These are phyloP conservation scores for Exocentrus adspersus DNA, from an alignment of 2,888 invertebrate genomes.

Conservation along the genomic window DNA sequence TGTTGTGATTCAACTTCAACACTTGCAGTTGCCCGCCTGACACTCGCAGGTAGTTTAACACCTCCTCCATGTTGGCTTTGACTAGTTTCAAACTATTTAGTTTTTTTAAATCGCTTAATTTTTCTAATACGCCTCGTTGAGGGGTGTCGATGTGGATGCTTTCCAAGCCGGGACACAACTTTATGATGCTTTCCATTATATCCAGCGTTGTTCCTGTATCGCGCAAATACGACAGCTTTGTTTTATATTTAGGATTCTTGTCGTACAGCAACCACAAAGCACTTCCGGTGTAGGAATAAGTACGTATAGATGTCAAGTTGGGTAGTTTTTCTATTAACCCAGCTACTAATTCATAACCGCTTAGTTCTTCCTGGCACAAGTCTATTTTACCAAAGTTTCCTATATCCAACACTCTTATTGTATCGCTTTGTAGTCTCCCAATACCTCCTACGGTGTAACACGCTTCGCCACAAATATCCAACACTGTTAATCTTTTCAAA, in stretches of 20 bases:
- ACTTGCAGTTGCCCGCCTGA: conserved; percentile 55
- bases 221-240: conserved; percentile 75
- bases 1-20: conserved; percentile 55
- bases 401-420: conserved; percentile 68
- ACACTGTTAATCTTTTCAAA: conserved; percentile 68
- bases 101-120: conserved; percentile 65
- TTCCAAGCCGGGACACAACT: conserved; percentile 71
- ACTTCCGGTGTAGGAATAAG: conserved; percentile 76
- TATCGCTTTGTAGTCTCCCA: conserved; percentile 67
- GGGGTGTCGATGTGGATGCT: conserved; percentile 71
- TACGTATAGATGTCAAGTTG: conserved; percentile 72
- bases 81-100: conserved; percentile 66
- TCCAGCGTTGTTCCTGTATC: conserved; percentile 72
- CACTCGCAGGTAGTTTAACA: conserved; percentile 67
- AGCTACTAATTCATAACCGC: conserved; percentile 67
- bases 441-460: conserved; percentile 75
- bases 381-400: conserved; percentile 77
- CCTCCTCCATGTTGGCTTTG: conserved; percentile 64
- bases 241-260: conserved; percentile 68
- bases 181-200: conserved; percentile 69
- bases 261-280: conserved; percentile 68
- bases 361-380: conserved; percentile 66
- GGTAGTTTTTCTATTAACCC: conserved; percentile 71
- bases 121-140: conserved; percentile 64
- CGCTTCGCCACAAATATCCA: conserved; percentile 78